A percentile compares a stretch with the other conserved stretches of the same genome.
These are phyloP conservation scores for Leptopilina boulardi DNA, from an alignment of 1,140 invertebrate species.

Conservation along the genomic window DNA sequence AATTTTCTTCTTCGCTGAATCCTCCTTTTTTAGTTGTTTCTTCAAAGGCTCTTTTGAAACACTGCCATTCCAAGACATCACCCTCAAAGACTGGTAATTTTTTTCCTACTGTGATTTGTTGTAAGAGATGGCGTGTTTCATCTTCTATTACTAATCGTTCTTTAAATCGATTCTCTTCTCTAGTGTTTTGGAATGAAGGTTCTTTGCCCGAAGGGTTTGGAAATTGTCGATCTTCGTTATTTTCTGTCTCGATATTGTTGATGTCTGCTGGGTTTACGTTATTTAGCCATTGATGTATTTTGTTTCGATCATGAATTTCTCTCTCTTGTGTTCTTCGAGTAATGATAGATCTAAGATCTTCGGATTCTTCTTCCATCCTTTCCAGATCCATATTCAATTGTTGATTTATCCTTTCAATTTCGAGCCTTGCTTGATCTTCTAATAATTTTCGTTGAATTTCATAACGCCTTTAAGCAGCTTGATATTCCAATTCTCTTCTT, in stretches of 20 bases:
- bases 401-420: neutral
- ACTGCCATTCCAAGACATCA: slow-evolving; percentile 38
- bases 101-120: slow-evolving; percentile 25
- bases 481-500: neutral
- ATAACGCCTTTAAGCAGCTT: neutral
- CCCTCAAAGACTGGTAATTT: slow-evolving; percentile 36
- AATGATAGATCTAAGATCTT: neutral
- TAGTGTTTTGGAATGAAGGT: too few relatives aligned
- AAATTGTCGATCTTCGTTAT: too few relatives aligned
- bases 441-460: neutral
- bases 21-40: slow-evolving; percentile 32
- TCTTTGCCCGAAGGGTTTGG: too few relatives aligned
- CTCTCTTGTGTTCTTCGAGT: neutral
- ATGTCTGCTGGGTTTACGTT: too few relatives aligned
- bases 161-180: too few relatives aligned
- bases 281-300: too few relatives aligned
- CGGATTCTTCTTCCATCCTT: neutral
- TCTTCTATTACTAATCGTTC: too few relatives aligned
- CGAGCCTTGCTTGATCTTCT: neutral
- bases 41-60: slow-evolving; percentile 42
- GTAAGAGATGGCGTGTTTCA: too few relatives aligned
- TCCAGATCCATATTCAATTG: neutral
- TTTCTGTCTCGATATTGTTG: too few relatives aligned
- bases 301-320: neutral
- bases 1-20: slow-evolving; percentile 42